phyloP scores from a whole-genome alignment of 2,888 invertebrate species.

The Adelognathus sp. region DNA sequence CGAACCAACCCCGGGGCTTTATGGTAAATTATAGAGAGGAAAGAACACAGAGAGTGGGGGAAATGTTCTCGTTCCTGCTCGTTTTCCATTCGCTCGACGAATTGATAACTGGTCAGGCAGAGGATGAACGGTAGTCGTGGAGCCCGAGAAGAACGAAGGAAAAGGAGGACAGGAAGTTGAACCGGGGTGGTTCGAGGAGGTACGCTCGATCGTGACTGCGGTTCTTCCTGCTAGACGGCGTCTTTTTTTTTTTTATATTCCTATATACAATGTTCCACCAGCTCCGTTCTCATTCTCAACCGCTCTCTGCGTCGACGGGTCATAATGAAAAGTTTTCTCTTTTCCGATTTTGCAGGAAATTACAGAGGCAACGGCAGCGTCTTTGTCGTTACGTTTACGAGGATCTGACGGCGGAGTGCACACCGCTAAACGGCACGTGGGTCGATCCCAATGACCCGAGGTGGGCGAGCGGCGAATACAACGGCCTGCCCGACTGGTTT shows the following conservation, averaged over 20 bases:
- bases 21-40: not conserved
- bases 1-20: not conserved
- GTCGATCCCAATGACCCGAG: conserved; percentile 77
- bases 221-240: conserved; percentile 10
- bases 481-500: conserved; percentile 79
- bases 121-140: not conserved
- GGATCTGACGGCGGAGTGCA: conserved; percentile 85
- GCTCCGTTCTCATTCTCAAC: not conserved
- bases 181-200: not conserved
- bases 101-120: conserved; percentile 7
- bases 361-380: conserved; percentile 88
- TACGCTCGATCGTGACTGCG: not conserved
- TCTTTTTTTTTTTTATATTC: conserved; percentile 9
- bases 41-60: not conserved
- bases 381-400: conserved; percentile 87
- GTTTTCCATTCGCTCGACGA: conserved; percentile 1
- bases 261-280: not conserved
- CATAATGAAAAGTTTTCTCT: conserved; percentile 47
- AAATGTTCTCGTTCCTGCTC: conserved; percentile 28
- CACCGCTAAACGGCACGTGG: conserved; percentile 82
- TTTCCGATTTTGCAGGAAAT: conserved; percentile 84
- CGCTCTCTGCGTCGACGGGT: not conserved
- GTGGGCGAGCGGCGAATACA: conserved; percentile 80
- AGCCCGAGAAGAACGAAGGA: conserved; percentile 31
- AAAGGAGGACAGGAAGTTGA: conserved; percentile 44